These are phyloP conservation scores for Polydrusus cervinus DNA, from an alignment of 2,888 invertebrate species.

Conservation along the genomic window DNA sequence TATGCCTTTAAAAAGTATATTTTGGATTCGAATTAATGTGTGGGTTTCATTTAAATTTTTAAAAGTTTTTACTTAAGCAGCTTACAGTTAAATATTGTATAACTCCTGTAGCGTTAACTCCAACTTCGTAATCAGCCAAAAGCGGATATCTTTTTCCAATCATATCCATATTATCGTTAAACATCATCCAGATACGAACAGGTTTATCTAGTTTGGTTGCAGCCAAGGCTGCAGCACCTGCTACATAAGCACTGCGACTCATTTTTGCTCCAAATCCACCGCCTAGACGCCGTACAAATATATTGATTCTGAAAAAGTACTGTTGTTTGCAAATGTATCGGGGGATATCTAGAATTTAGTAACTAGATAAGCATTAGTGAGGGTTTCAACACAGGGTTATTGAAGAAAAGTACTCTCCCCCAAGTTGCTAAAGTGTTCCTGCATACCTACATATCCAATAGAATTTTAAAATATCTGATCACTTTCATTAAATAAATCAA, in stretches of 20 bases:
- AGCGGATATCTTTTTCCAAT: constrained; percentile 80
- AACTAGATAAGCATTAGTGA: too few relatives aligned
- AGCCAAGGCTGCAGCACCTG: constrained; percentile 82
- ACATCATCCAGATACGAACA: constrained; percentile 80
- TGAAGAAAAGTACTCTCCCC: too few relatives aligned
- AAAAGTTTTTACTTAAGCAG: background rate
- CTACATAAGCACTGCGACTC: constrained; percentile 75
- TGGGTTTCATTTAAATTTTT: too few relatives aligned
- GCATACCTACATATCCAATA: too few relatives aligned
- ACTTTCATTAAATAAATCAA: too few relatives aligned
- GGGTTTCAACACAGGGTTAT: too few relatives aligned
- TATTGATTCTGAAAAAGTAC: constrained; percentile 75
- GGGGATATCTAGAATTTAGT: too few relatives aligned
- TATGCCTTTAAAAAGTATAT: too few relatives aligned
- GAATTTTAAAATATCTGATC: too few relatives aligned
- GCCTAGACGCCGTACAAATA: constrained; percentile 83
- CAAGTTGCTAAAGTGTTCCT: too few relatives aligned
- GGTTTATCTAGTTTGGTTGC: constrained; percentile 78
- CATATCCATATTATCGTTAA: constrained; percentile 82
- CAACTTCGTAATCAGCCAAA: constrained; percentile 79
- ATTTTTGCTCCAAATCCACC: constrained; percentile 90
- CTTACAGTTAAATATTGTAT: constrained; percentile 77
- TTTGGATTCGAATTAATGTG: too few relatives aligned
- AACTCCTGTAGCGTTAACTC: constrained; percentile 77
- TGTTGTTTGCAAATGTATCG: too few relatives aligned